phyloP scores from a whole-genome alignment of 2,797 vertebrate genomes.

The Alfaro cultratus region DNA sequence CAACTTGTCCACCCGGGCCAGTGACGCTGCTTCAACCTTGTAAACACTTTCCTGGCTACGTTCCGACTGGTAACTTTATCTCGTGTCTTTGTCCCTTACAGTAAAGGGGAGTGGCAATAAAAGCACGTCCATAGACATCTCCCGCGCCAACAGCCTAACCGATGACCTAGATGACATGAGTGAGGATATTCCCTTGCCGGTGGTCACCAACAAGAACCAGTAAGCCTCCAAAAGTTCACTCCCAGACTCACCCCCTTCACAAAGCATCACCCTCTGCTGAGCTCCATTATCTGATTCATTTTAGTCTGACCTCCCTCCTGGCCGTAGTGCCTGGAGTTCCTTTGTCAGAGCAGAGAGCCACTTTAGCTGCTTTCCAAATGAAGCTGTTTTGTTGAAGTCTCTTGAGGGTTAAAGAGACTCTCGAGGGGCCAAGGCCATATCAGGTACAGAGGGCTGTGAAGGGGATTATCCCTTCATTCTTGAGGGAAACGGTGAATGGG shows the following conservation, averaged over 20 bases:
- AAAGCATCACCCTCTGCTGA: conserved; percentile 51
- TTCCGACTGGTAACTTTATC: neutral
- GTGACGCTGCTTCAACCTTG: neutral
- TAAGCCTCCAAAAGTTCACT: conserved; percentile 73
- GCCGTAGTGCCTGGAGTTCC: conserved; percentile 38
- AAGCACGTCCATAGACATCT: conserved; percentile 76
- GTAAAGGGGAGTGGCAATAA: conserved; percentile 70
- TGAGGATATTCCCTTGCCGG: conserved; percentile 82
- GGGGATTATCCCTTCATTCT: conserved; percentile 73
- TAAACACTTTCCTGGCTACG: neutral
- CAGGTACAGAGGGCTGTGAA: conserved; percentile 66
- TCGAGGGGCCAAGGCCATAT: conserved; percentile 58
- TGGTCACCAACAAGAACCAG: conserved; percentile 78
- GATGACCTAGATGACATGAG: conserved; percentile 84
- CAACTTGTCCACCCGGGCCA: neutral
- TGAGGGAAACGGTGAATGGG: conserved; percentile 60
- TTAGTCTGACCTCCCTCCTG: conserved; percentile 57
- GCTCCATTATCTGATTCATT: conserved; percentile 55
- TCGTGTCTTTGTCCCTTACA: conserved; percentile 38
- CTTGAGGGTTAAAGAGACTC: conserved; percentile 69
- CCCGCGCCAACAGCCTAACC: conserved; percentile 82
- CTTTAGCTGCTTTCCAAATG: conserved; percentile 62
- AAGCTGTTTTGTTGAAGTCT: conserved; percentile 69
- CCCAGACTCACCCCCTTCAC: neutral
- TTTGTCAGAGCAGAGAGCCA: conserved; percentile 62